Base-by-base conservation (phyloP, 2,797 vertebrate species). In the Danio jaintianensis region DNA sequence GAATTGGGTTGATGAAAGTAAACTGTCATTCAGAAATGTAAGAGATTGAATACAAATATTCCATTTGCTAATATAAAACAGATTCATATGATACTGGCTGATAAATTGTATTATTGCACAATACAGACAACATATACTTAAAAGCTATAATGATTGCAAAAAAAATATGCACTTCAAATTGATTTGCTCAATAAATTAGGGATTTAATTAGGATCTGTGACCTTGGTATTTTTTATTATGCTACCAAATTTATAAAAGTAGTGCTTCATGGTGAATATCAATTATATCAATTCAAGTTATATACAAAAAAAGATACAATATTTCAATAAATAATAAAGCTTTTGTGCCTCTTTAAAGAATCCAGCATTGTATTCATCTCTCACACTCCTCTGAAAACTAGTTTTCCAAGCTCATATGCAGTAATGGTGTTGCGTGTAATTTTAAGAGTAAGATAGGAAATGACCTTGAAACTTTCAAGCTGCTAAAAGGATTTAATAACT, bases 381-480 rank as follows among this genome's bases (percentile, higher is more conserved):
- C 22, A 53, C 38, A 20, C 18, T 40, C 7, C 38, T 42, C 40
- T 63, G 7, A 75, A 45, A 64, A 20, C 13, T 42, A 1, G 18
- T 7, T 55, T 76, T n/a, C 16, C 15, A 8, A 48, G n/a, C 47
- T 42, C 8, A n/a, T 75, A 7, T 16, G 7, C 5, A 43, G 38
- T n/a, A 29, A 22, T 38, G 61, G 13, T 22, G 5, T 5, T 77
- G 38, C 12, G 16, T 29, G 47, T 53, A 8, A 52, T 73, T 59
- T 72, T n/a, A 59, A 61, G 11, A 20, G 11, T 7, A 59, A 63
- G 4, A 62, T 68, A 47, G 47, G 5, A 40, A 38, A 69, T 67
- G 56, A 69, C 69, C 63, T 75, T 16, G 22, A 50, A 3, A 53
- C 20, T 52, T 40, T 42, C 12, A 18, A 69, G 56, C 52, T 38